Base-by-base conservation (phyloP, 1,140 invertebrate species). In the Pristionchus pacificus region DNA sequence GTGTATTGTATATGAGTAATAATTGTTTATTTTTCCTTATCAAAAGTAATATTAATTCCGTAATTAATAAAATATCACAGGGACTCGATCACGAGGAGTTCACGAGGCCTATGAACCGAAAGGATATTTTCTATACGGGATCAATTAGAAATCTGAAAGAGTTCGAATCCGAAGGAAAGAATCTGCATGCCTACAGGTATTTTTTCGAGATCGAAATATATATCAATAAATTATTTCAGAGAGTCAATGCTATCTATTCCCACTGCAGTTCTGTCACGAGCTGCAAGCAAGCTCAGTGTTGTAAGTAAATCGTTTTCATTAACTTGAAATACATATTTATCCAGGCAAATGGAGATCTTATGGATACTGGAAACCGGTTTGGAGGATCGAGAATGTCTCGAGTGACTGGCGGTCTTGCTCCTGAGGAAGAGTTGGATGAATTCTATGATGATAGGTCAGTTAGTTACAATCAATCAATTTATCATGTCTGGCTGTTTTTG, bases 171-270 rank as follows among this genome's bases (percentile, higher is more conserved):
- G 81, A 83, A 70, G 82, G 79, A 64, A 63, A 67, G 57, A 68
- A 62, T 49, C 59, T 75, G 25, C 24, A 31, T 30, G 66, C 25
- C 29, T 71, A 74, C 55, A 32, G 15, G 57, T 28, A 55, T 28
- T 30, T 25, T n/a, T n/a, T n/a, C n/a, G n/a, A n/a, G n/a, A n/a
- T n/a, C n/a, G n/a, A n/a, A n/a, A n/a, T n/a, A n/a, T n/a, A n/a
- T n/a, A n/a, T n/a, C n/a, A n/a, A n/a, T n/a, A n/a, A n/a, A n/a
- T 69, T 2, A 19, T 19, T 79, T 78, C 60, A 74, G 81, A 33
- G 79, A 77, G 61, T 79, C 77, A 13, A 79, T 83, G 57, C 82
- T 83, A 60, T 84, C 82, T 10, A 84, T 83, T 49, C 80, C 81
- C 60, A 72, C 68, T 55, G 38, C 78, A 30, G 76, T 80, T 27